Evolutionary conservation across 2,888 invertebrate genomes (phyloP).

Genomic region (Philopedon plagiatum): DNA sequence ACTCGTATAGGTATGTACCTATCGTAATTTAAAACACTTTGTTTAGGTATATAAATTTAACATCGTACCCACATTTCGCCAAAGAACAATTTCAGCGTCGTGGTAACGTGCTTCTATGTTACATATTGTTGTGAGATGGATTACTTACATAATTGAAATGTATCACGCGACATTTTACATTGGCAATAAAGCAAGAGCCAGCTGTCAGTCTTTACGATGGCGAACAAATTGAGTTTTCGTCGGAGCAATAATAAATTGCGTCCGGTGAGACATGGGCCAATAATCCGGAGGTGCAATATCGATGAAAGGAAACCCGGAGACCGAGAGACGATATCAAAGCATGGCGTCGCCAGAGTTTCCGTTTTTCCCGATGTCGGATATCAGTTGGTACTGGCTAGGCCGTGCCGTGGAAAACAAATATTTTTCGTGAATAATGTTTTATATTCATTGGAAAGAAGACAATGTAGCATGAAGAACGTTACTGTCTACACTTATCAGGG

Average conservation of each 20-base stretch:
- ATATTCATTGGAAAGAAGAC: not conserved
- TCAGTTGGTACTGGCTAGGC: not conserved
- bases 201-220: slow-evolving; percentile 56
- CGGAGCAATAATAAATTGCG: slow-evolving; percentile 62
- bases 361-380: slow-evolving; percentile 4
- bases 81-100: slow-evolving; percentile 26
- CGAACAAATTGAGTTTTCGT: slow-evolving; percentile 62
- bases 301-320: slow-evolving; percentile 20
- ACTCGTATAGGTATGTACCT: too few species aligned
- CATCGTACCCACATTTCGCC: not conserved
- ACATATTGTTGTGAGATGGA: slow-evolving; percentile 42
- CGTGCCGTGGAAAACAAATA: not conserved
- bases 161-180: slow-evolving; percentile 53
- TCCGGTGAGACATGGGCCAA: slow-evolving; percentile 49
- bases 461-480: too few species aligned
- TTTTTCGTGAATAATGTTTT: slow-evolving; percentile 1
- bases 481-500: not conserved
- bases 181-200: slow-evolving; percentile 53
- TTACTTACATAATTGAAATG: slow-evolving; percentile 51
- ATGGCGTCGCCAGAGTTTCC: not conserved
- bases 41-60: not conserved
- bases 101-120: slow-evolving; percentile 38
- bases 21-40: not conserved
- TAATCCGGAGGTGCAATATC: slow-evolving; percentile 49
- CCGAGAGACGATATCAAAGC: slow-evolving; percentile 10